These are phyloP conservation scores for Carettochelys insculpta DNA, from an alignment of 2,113 vertebrate species.

Conservation along the genomic window DNA sequence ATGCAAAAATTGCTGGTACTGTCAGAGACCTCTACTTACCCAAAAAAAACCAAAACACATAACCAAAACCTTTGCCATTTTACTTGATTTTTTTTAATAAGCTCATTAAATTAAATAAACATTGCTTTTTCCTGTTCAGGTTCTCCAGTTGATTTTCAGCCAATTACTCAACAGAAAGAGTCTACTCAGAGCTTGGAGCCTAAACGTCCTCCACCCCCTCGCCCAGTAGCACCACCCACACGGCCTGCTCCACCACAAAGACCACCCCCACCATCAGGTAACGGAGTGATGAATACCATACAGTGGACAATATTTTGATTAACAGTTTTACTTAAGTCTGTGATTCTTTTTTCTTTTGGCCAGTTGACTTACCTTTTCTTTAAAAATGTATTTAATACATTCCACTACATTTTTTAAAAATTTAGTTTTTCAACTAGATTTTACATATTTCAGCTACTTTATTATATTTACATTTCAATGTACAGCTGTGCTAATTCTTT, in stretches of 20 bases:
- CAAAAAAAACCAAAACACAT: not conserved
- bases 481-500: not conserved
- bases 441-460: not conserved
- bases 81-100: not conserved
- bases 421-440: not conserved
- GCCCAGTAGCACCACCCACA: conserved; percentile 87
- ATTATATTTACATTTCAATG: not conserved
- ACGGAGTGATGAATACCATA: rapidly evolving
- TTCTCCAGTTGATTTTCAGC: conserved; percentile 79
- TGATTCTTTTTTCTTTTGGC: too few relatives aligned
- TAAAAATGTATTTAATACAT: not conserved
- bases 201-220: conserved; percentile 91
- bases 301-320: not conserved
- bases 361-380: not conserved
- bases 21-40: not conserved
- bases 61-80: not conserved
- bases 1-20: not conserved
- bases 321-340: not conserved
- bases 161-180: conserved; percentile 78
- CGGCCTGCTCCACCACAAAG: conserved; percentile 93
- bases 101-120: too few relatives aligned
- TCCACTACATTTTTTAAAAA: not conserved
- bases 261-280: conserved; percentile 96
- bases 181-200: conserved; percentile 81
- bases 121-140: not conserved